These are phyloP conservation scores for Cryptocephalus primarius DNA, from an alignment of 2,888 invertebrate species.

Conservation along the genomic window DNA sequence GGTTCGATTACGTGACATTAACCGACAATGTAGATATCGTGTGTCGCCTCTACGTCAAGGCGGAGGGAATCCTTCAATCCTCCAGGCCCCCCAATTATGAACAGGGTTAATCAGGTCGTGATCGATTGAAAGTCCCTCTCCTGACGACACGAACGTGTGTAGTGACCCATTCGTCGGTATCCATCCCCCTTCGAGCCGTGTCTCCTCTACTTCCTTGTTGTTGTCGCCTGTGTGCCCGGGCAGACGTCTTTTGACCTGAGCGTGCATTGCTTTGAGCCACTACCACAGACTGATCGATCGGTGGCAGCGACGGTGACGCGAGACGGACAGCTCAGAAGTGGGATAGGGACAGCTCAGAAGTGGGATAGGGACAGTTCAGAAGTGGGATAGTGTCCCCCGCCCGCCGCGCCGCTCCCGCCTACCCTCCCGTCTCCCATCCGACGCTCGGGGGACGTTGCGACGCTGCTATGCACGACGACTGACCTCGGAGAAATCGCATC, in stretches of 20 bases:
- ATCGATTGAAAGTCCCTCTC: too few relatives aligned
- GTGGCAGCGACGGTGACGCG: constrained; percentile 34
- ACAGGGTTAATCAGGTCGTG: too few relatives aligned
- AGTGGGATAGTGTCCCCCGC: constrained; percentile 9
- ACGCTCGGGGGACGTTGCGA: neutral
- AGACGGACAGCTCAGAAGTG: constrained; percentile 36
- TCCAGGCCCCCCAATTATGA: too few relatives aligned
- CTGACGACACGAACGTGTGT: too few relatives aligned
- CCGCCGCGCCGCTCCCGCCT: constrained; percentile 3
- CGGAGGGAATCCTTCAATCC: too few relatives aligned
- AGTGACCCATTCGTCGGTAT: too few relatives aligned
- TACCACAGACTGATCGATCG: constrained; percentile 30
- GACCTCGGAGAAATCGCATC: constrained; percentile 25
- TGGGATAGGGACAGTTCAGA: constrained; percentile 9
- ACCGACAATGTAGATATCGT: too few relatives aligned
- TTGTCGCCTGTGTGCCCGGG: constrained; percentile 32
- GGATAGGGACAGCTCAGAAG: constrained; percentile 27
- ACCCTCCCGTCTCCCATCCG: neutral
- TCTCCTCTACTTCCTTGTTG: constrained; percentile 2
- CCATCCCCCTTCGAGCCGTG: too few relatives aligned
- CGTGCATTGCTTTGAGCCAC: constrained; percentile 40
- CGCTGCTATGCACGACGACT: constrained; percentile 12
- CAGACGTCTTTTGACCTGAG: constrained; percentile 31
- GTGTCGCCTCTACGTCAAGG: too few relatives aligned
- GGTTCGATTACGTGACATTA: too few relatives aligned